Percentiles rank a stretch among this genome's conserved stretches.
Conservation (phyloP, 2,888 invertebrate species). For the Ecdyonurus torrentis region DNA sequence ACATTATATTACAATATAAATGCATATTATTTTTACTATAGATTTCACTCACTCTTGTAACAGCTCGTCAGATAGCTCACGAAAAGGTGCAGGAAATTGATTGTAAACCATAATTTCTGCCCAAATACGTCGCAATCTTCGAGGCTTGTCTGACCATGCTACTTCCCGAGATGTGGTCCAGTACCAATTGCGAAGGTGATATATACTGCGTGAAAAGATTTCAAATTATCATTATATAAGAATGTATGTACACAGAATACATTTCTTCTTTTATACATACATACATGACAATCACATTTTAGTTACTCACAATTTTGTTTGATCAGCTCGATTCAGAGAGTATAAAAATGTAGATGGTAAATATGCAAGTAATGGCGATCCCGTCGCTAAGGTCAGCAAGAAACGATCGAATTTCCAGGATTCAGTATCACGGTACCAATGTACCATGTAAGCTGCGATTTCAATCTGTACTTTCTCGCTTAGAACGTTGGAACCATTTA, state of each 20-base stretch:
- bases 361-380: neutral
- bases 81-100: neutral
- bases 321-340: neutral
- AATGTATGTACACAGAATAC: too few relatives aligned
- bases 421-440: neutral
- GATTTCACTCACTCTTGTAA: too few relatives aligned
- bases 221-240: too few relatives aligned
- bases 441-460: neutral
- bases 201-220: too few relatives aligned
- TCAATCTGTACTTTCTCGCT: neutral
- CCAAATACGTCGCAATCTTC: neutral
- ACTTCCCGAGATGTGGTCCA: neutral
- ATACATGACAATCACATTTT: too few relatives aligned
- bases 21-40: too few relatives aligned
- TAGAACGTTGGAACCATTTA: neutral
- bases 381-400: neutral
- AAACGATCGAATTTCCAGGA: neutral
- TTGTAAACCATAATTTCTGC: neutral
- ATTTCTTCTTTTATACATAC: too few relatives aligned
- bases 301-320: neutral
- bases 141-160: neutral
- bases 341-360: neutral
- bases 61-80: neutral
- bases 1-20: too few relatives aligned
- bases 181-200: neutral